Conservation (phyloP, 2,797 vertebrate genomes). For the Limosa lapponica region DNA sequence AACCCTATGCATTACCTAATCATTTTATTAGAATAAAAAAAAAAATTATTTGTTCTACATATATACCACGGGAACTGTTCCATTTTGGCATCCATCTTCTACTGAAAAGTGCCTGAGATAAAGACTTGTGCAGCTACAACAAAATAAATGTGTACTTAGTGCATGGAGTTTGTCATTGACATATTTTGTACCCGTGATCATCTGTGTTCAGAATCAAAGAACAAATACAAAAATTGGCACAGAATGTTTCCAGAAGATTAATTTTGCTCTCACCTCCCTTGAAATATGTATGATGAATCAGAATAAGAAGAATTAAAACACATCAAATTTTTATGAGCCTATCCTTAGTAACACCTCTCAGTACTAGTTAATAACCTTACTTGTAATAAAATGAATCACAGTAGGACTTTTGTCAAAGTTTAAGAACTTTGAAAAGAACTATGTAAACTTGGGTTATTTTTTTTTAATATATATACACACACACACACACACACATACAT, state of each 20-base stretch:
- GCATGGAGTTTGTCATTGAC: neutral
- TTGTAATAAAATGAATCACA: neutral
- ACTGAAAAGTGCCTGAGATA: neutral
- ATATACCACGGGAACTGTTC: neutral
- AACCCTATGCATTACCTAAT: neutral
- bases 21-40: neutral
- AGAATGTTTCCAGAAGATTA: neutral
- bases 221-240: neutral
- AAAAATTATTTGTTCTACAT: neutral
- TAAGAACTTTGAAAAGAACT: neutral
- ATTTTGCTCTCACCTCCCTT: neutral
- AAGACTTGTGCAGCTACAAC: neutral
- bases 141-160: neutral
- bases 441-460: neutral
- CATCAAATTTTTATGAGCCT: neutral
- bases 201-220: neutral
- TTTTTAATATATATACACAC: neutral
- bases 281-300: neutral
- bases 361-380: neutral
- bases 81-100: neutral
- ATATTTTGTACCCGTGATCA: neutral
- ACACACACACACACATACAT: rapidly evolving
- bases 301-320: neutral
- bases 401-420: neutral
- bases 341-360: neutral